Evolutionary conservation across 64 coral and sea anemone species (phyloP).

Genomic region (Stylophora pistillata): DNA sequence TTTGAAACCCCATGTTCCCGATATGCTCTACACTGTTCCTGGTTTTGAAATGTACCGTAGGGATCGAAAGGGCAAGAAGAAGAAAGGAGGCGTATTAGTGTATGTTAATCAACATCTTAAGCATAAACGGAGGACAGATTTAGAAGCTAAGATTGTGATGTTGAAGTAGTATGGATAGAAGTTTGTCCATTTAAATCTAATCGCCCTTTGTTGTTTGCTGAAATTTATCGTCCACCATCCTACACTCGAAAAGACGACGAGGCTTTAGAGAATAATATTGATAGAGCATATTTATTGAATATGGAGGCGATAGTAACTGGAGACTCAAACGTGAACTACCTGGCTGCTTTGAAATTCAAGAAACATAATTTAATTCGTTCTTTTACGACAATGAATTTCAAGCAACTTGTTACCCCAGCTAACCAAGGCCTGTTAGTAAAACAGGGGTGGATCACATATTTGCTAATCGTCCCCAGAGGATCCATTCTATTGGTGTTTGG

Average conservation of each 20-base stretch:
- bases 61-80: constrained; percentile 11
- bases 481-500: no score
- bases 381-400: constrained; percentile 56
- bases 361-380: constrained; percentile 33
- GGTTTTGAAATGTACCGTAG: constrained; percentile 13
- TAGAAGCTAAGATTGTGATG: not conserved
- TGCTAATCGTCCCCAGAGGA: no score
- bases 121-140: constrained; percentile 21
- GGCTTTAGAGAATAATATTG: constrained; percentile 45
- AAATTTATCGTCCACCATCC: constrained; percentile 53
- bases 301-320: constrained; percentile 30
- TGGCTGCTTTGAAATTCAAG: constrained; percentile 5
- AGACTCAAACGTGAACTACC: constrained; percentile 54
- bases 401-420: constrained; percentile 50
- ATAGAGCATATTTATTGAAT: constrained; percentile 46
- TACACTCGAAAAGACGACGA: constrained; percentile 5
- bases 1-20: constrained; percentile 10
- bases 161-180: constrained; percentile 53
- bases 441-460: no score
- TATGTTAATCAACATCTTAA: constrained; percentile 13
- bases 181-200: constrained; percentile 43
- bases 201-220: constrained; percentile 6
- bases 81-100: constrained; percentile 24
- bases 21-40: constrained; percentile 7
- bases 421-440: no score